Conservation (phyloP, 1,140 invertebrate species). For the Acromyrmex charruanus region DNA sequence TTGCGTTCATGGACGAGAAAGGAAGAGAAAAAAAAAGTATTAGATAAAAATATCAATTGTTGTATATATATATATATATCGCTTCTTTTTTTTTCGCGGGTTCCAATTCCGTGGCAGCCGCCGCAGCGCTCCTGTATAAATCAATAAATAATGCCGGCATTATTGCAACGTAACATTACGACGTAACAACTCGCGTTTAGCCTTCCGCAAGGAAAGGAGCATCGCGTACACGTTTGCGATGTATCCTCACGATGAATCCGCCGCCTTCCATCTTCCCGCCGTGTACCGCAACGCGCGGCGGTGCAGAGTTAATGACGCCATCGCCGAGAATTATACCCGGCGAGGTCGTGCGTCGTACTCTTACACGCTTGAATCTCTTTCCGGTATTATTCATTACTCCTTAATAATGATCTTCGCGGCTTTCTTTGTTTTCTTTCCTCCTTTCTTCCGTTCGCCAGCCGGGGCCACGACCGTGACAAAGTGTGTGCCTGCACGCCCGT, state of each 20-base stretch:
- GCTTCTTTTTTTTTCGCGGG: background rate
- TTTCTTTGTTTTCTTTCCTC: slow-evolving; percentile 57
- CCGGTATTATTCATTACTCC: slow-evolving; percentile 80
- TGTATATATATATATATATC: no score
- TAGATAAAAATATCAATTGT: slow-evolving; percentile 32
- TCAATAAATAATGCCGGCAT: slow-evolving; percentile 62
- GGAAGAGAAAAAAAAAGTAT: background rate
- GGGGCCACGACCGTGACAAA: slow-evolving; percentile 39
- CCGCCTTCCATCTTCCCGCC: slow-evolving; percentile 69
- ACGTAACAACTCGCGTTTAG: slow-evolving; percentile 66
- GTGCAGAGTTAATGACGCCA: slow-evolving; percentile 76
- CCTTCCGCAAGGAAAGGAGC: slow-evolving; percentile 56
- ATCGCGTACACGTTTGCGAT: slow-evolving; percentile 31
- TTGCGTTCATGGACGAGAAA: background rate
- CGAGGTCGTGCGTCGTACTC: slow-evolving; percentile 73
- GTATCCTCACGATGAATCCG: slow-evolving; percentile 52
- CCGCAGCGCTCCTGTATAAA: slow-evolving; percentile 11
- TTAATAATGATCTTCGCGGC: slow-evolving; percentile 77
- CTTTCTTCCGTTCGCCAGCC: slow-evolving; percentile 45
- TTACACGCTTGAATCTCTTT: slow-evolving; percentile 77
- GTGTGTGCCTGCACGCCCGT: slow-evolving; percentile 24
- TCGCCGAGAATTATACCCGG: slow-evolving; percentile 79
- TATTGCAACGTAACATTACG: slow-evolving; percentile 67
- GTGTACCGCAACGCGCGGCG: slow-evolving; percentile 51
- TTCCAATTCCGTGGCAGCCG: background rate